Base-by-base conservation (phyloP, 1,140 invertebrate species). In the Euschistus heros region DNA sequence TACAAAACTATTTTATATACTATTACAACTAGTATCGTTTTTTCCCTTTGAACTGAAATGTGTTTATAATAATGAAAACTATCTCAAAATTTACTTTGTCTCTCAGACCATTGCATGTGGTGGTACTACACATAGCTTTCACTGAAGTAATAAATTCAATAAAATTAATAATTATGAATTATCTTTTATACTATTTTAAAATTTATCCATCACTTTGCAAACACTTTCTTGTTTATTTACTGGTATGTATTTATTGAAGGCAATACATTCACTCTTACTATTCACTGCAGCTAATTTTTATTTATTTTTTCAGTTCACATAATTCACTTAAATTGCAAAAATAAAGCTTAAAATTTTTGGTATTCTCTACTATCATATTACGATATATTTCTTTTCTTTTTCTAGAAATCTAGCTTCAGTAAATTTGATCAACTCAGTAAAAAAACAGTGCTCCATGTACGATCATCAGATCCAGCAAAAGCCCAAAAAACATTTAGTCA, bases 391-490 rank as follows among this genome's bases (percentile, higher is more conserved):
- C 46, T 64, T 67, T 44, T 60, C 67, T 71, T 64, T 15, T 80
- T 80, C 33, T 77, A 89, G 86, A 88, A 86, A 80, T 86, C 84
- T 68, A 88, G 86, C 76, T 88, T 88, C 73, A 86, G 79, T 69
- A 87, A 88, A 78, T 87, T 87, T 74, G 85, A 87, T 71, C 81
- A 84, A 62, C 74, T 86, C 42, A 81, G 80, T 70, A 87, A 86
- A 75, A 86, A 86, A 73, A 80, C 82, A 68, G 76, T 84, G 22
- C 77, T 85, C 17, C 82, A 86, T 74, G 81, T 85, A 63, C 78
- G 83, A 68, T 85, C 82, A 57, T 80, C 80, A 66, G 84, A 87
- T 74, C 78, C 82, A 65, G 76, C 78, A 67, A 86, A 85, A 77
- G 81, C 82, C 33, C 83, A 85, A 72, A 80, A 85, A 71, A 82